Evolutionary conservation across 1,140 invertebrate genomes (phyloP), one percentile per base, ranked within the genome.

Genomic region (Aporrectodea caliginosa): DNA sequence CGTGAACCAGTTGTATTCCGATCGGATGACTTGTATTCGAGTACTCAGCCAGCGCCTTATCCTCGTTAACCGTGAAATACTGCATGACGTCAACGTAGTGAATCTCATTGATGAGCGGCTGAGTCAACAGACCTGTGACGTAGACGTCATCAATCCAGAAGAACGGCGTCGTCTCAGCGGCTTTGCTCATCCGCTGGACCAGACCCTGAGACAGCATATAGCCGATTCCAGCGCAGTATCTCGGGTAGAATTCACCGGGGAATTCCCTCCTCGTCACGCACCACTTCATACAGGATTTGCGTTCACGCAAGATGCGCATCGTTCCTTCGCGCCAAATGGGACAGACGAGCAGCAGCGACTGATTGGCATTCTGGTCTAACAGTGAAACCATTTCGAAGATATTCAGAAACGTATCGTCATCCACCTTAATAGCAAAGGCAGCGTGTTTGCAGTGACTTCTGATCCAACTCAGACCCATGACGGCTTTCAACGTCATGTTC

Each of bases 401-500:
- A 82, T 90, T 88, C 12, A 90, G 83, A 80, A 90, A 89, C 77
- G 89, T 87, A 81, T 90, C 90, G 80, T 90, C 90, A 81, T 91
- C 90, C 2, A 86, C 84, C 83, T 90, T 90, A 22, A 90, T 78
- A 31, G 90, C 78, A 79, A 86, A 87, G 80, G 80, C 81, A 16
- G 92, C 93, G 83, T 90, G 89, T 82, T 82, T 84, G 84, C 88
- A 92, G 86, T 92, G 90, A 86, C 92, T 91, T 14, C 91, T 89
- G 74, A 92, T 91, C 92, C 93, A 95, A 85, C 94, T 93, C 34
- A 95, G 90, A 2, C 91, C 92, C 92, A 94, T 93, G 1, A 93
- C 91, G 87, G 94, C 93, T 85, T 95, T 95, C 83, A 94, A 94
- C 0, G 94, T 94, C 88, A 95, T 90, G 87, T 95, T 95, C 80